phyloP scores from a whole-genome alignment of 2,797 vertebrate species.

The Gastrophryne carolinensis region DNA sequence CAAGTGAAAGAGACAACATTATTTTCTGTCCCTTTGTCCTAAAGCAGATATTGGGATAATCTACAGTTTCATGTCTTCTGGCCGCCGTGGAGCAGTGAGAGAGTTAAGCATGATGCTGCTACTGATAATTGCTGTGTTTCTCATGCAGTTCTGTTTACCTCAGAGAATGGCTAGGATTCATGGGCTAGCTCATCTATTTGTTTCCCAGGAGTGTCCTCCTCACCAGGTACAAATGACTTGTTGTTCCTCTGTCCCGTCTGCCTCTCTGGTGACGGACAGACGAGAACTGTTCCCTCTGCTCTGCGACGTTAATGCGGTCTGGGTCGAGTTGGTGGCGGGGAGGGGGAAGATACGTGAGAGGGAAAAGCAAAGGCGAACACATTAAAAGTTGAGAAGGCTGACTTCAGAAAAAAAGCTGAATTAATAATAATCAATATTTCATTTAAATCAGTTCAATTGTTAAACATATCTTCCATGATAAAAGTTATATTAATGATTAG shows the following conservation, averaged over 20 bases:
- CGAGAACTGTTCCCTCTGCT: constrained; percentile 76
- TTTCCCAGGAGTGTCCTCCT: constrained; percentile 90
- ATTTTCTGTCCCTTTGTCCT: constrained; percentile 63
- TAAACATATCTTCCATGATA: too few species aligned
- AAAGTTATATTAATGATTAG: background rate
- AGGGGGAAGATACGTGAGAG: constrained; percentile 51
- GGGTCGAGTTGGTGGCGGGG: constrained; percentile 68
- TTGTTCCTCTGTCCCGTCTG: constrained; percentile 80
- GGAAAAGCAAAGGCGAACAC: constrained; percentile 57
- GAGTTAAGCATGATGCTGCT: constrained; percentile 74
- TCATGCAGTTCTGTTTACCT: constrained; percentile 91
- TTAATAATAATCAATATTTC: background rate
- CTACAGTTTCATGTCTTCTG: constrained; percentile 69
- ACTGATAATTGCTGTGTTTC: constrained; percentile 82
- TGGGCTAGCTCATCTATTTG: constrained; percentile 84
- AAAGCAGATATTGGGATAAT: constrained; percentile 67
- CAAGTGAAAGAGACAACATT: constrained; percentile 47
- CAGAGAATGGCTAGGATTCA: constrained; percentile 83
- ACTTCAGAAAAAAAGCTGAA: constrained; percentile 36
- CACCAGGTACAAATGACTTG: constrained; percentile 85
- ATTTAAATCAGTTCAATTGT: background rate
- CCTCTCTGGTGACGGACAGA: constrained; percentile 85
- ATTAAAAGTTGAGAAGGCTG: constrained; percentile 63
- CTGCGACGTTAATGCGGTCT: constrained; percentile 84
- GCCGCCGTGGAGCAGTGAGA: constrained; percentile 58